Percentiles rank a stretch among this genome's conserved stretches.
phyloP scores from a whole-genome alignment of 2,113 vertebrate species.

The Callipepla squamata region DNA sequence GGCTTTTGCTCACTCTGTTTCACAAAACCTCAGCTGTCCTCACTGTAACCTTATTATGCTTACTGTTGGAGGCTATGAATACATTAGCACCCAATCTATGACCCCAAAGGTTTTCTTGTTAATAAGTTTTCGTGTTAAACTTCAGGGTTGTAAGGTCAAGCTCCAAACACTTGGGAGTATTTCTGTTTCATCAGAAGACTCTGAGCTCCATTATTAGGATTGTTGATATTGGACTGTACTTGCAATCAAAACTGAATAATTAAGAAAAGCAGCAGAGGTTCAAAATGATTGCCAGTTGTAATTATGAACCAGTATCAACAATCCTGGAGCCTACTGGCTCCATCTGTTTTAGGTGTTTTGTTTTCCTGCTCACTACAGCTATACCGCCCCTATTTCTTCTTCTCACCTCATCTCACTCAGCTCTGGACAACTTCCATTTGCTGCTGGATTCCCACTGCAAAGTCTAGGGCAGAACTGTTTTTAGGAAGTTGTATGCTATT shows the following conservation, averaged over 20 bases:
- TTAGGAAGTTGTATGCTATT: not conserved
- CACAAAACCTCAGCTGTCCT: not conserved
- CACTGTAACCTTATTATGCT: not conserved
- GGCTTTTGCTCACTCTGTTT: not conserved
- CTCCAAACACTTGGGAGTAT: not conserved
- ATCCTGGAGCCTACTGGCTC: not conserved
- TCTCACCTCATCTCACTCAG: not conserved
- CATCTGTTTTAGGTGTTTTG: not conserved
- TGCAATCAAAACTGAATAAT: constrained; percentile 43
- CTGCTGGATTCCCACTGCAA: not conserved
- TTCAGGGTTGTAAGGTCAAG: not conserved
- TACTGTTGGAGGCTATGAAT: not conserved
- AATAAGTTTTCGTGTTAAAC: constrained; percentile 13
- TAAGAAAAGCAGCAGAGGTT: constrained; percentile 6
- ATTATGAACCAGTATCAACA: constrained; percentile 51
- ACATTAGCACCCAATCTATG: not conserved
- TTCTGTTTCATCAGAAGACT: constrained; percentile 8
- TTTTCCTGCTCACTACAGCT: not conserved
- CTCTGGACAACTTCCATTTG: not conserved
- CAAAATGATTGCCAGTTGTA: constrained; percentile 37
- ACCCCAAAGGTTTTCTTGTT: not conserved
- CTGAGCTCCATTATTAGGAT: not conserved
- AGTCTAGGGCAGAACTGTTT: not conserved
- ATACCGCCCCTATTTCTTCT: not conserved
- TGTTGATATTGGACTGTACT: constrained; percentile 54